Conservation (phyloP, 30 jellyfish, hydroid and myxozoan species). For the Turritopsis dohrnii region DNA sequence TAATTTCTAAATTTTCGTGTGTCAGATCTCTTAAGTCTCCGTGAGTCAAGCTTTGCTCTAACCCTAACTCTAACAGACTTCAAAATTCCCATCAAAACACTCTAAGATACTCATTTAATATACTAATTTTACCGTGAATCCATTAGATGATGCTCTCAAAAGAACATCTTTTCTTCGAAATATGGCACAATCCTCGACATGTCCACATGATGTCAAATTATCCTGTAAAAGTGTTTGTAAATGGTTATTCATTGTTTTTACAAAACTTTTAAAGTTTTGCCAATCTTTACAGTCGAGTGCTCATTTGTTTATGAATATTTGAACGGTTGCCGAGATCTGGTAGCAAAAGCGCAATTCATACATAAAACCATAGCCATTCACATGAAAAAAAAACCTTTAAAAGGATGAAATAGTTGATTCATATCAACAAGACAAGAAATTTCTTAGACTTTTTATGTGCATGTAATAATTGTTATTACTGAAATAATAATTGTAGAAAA, state of each 20-base stretch:
- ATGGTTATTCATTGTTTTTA: slow-evolving; percentile 44
- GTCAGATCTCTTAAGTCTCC: too few relatives aligned
- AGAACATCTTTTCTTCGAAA: slow-evolving; percentile 62
- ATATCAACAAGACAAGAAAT: background rate
- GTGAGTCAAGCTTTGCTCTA: too few relatives aligned
- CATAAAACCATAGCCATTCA: background rate
- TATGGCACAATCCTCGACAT: slow-evolving; percentile 84
- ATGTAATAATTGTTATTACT: too few relatives aligned
- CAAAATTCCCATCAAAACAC: too few relatives aligned
- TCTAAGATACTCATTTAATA: background rate
- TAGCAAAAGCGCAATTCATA: background rate
- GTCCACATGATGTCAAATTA: slow-evolving; percentile 56
- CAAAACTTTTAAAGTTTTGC: background rate
- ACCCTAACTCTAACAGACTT: too few relatives aligned
- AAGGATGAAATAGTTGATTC: background rate
- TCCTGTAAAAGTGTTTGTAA: slow-evolving; percentile 77
- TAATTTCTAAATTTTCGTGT: too few relatives aligned
- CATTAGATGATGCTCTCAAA: slow-evolving; percentile 74
- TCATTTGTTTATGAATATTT: background rate
- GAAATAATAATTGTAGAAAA: too few relatives aligned
- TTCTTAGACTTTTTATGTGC: background rate
- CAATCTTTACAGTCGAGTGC: background rate
- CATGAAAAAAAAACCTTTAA: background rate
- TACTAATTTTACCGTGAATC: slow-evolving; percentile 52
- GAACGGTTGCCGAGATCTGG: slow-evolving; percentile 1